A percentile compares a stretch with the other conserved stretches of the same genome.
phyloP scores from a whole-genome alignment of 2,888 invertebrate genomes.

The Oligia strigilis region DNA sequence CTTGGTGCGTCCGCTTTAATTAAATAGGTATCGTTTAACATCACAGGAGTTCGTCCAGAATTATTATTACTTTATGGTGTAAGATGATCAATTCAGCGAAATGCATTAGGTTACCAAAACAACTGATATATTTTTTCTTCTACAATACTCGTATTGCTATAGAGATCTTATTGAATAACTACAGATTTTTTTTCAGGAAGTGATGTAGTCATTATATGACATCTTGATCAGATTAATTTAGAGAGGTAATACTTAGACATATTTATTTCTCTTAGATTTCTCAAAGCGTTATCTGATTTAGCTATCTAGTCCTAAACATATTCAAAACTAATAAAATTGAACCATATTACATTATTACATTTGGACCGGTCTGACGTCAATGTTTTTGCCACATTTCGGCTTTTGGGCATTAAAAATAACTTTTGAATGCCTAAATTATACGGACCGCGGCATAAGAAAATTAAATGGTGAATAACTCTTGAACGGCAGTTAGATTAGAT shows the following conservation, averaged over 20 bases:
- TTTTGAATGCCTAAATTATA: slow-evolving; percentile 34
- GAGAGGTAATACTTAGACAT: not conserved
- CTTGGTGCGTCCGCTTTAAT: not conserved
- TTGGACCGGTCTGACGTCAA: slow-evolving; percentile 31
- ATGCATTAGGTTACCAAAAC: not conserved
- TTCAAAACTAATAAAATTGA: slow-evolving; percentile 36
- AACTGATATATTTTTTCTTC: not conserved
- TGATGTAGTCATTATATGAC: not conserved
- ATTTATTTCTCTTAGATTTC: slow-evolving; percentile 15
- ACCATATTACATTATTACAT: slow-evolving; percentile 46
- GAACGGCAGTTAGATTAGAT: slow-evolving; percentile 13
- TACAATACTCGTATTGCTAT: too few species aligned
- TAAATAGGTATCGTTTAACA: not conserved
- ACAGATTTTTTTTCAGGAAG: slow-evolving; percentile 17
- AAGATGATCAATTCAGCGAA: not conserved
- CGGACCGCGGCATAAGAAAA: not conserved
- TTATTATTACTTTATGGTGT: not conserved
- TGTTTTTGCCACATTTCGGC: slow-evolving; percentile 5
- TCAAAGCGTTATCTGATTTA: slow-evolving; percentile 3
- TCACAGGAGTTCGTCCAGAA: not conserved
- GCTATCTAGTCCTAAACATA: slow-evolving; percentile 11
- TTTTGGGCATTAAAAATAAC: not conserved
- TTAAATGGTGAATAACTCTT: slow-evolving; percentile 10
- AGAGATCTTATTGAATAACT: not conserved
- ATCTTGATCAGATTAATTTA: slow-evolving; percentile 1